Conservation (phyloP, 2,113 vertebrate genomes). For the Eupsittula cactorum region DNA sequence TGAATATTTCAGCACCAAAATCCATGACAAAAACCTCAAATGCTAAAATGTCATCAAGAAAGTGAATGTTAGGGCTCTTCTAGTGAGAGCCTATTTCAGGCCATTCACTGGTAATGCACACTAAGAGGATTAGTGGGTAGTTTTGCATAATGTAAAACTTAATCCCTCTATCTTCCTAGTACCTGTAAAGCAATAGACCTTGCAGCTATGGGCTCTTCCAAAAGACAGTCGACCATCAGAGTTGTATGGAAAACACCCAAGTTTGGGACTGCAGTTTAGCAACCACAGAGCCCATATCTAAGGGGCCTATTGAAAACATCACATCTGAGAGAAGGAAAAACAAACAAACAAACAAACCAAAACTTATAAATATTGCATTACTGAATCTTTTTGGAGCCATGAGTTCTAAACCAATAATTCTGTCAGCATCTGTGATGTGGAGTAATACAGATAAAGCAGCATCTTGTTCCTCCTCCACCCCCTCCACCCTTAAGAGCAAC, state of each 20-base stretch:
- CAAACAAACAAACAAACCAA: neutral
- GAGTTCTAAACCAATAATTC: conserved; percentile 73
- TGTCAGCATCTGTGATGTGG: conserved; percentile 68
- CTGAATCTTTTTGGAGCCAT: conserved; percentile 60
- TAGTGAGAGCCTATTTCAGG: conserved; percentile 58
- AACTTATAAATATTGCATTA: conserved; percentile 27
- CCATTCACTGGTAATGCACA: conserved; percentile 66
- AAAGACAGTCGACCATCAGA: conserved; percentile 10
- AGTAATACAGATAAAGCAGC: conserved; percentile 54
- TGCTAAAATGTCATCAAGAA: conserved; percentile 56
- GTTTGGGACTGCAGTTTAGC: conserved; percentile 20
- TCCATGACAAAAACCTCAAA: conserved; percentile 68
- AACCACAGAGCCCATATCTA: conserved; percentile 39
- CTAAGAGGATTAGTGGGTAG: conserved; percentile 63
- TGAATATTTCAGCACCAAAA: conserved; percentile 69
- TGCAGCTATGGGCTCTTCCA: conserved; percentile 63
- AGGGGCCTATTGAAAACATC: conserved; percentile 54
- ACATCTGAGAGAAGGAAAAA: neutral
- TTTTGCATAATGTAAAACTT: conserved; percentile 61
- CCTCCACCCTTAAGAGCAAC: neutral
- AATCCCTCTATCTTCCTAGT: conserved; percentile 61
- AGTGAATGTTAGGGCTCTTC: conserved; percentile 70
- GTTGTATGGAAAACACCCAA: neutral
- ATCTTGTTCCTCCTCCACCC: conserved; percentile 4
- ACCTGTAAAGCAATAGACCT: conserved; percentile 66